phyloP scores from a whole-genome alignment of 2,797 vertebrate species.

The Sciurus vulgaris region DNA sequence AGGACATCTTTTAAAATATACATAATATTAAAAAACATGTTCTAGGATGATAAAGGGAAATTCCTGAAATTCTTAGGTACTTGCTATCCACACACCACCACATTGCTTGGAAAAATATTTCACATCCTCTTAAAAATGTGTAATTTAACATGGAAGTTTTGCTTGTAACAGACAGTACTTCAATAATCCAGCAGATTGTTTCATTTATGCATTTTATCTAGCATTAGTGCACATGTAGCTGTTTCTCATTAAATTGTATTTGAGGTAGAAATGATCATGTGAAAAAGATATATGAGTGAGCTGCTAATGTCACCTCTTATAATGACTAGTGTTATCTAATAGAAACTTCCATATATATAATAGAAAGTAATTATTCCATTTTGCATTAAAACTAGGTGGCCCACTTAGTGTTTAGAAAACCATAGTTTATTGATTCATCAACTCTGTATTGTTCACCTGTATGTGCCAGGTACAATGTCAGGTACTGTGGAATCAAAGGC shows the following conservation, averaged over 20 bases:
- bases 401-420: conserved; percentile 58
- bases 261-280: conserved; percentile 48
- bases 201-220: neutral
- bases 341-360: conserved; percentile 5
- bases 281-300: neutral
- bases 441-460: neutral
- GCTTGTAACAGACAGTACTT: conserved; percentile 41
- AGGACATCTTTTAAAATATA: conserved; percentile 30
- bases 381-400: conserved; percentile 29
- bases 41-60: conserved; percentile 69
- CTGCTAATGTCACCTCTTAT: conserved; percentile 11
- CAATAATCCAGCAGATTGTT: neutral
- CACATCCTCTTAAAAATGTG: conserved; percentile 60
- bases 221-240: conserved; percentile 1
- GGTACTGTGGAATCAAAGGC: neutral
- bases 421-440: neutral
- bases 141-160: conserved; percentile 40
- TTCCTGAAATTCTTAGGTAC: conserved; percentile 64
- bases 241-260: conserved; percentile 55
- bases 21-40: conserved; percentile 55
- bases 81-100: conserved; percentile 66
- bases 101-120: conserved; percentile 68
- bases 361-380: neutral
- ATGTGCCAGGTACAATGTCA: neutral
- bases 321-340: conserved; percentile 42